Base-by-base conservation (phyloP, 1,140 invertebrate species). In the Mamestra configurata region DNA sequence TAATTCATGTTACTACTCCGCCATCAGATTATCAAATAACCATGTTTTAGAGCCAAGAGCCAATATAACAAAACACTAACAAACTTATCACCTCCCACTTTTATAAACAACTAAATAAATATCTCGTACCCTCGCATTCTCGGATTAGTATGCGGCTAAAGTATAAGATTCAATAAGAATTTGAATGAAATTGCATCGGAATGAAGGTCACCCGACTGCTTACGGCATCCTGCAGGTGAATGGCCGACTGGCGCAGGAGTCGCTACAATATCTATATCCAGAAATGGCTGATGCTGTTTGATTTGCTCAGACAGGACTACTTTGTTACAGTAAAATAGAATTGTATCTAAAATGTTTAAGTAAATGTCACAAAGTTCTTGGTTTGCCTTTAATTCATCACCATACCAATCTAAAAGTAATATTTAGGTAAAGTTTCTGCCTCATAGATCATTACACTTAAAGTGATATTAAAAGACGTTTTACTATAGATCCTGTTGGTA, bases 141-240 rank as follows among this genome's bases (percentile, higher is more conserved):
- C 51, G 18, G 27, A 55, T 73, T 10, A 73, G 18, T 57, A 73
- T 40, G 71, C 71, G 40, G 31, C 40, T 35, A 49, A 57, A 76
- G 55, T 64, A 61, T 40, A 70, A 70, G 40, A 31, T 64, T 64
- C 55, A 76, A 76, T 61, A 57, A 64, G 57, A 64, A 76, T 31
- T 27, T 46, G 73, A 64, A 64, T 64, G 35, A 61, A 76, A 64
- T 64, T 76, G 57, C 73, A 59, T 76, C 40, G 73, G 73, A 46
- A 76, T 76, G 73, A 76, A 76, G 73, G 73, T 76, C 73, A 57
- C 43, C 22, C 11, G 66, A 43, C 57, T 43, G 73, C 73, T 76
- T 76, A 76, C 73, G 73, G 73, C 73, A 76, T 76, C 73, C 24
- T 76, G 73, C 73, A 76, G 73, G 73, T 76, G 73, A 76, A 76